A percentile compares a stretch with the other conserved stretches of the same genome.
These are phyloP conservation scores for Drosophila santomea DNA, from an alignment of 1,140 invertebrate genomes.

Conservation along the genomic window DNA sequence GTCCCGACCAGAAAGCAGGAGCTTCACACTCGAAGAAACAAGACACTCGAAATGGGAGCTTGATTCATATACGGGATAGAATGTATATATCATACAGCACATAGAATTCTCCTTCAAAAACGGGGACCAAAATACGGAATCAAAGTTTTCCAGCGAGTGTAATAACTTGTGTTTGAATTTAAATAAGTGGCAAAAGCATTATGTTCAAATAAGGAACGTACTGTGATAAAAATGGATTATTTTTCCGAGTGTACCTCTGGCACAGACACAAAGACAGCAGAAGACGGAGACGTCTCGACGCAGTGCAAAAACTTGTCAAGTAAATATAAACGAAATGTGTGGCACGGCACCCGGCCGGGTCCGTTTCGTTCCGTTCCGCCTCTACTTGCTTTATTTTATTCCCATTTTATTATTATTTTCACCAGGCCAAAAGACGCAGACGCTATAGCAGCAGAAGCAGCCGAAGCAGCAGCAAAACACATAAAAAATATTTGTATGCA, in stretches of 20 bases:
- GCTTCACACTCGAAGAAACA: conserved; percentile 22
- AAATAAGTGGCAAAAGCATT: too few species aligned
- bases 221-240: background rate
- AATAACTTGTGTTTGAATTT: too few species aligned
- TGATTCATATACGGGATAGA: background rate
- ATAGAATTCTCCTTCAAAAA: background rate
- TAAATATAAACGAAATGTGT: conserved; percentile 83
- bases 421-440: conserved; percentile 53
- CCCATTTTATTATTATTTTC: conserved; percentile 80
- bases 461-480: conserved; percentile 34
- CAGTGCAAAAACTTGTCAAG: conserved; percentile 80
- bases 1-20: conserved; percentile 27
- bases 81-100: background rate
- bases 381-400: conserved; percentile 77
- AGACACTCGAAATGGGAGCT: background rate
- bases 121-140: background rate
- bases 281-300: conserved; percentile 61
- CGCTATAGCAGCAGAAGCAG: conserved; percentile 23
- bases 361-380: conserved; percentile 51
- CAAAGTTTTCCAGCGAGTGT: too few species aligned
- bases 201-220: background rate
- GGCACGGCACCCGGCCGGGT: conserved; percentile 67
- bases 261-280: conserved; percentile 38
- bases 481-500: conserved; percentile 82
- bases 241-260: conserved; percentile 23